These are phyloP conservation scores for Ophion ventricosus DNA, from an alignment of 2,888 invertebrate species.

Conservation along the genomic window DNA sequence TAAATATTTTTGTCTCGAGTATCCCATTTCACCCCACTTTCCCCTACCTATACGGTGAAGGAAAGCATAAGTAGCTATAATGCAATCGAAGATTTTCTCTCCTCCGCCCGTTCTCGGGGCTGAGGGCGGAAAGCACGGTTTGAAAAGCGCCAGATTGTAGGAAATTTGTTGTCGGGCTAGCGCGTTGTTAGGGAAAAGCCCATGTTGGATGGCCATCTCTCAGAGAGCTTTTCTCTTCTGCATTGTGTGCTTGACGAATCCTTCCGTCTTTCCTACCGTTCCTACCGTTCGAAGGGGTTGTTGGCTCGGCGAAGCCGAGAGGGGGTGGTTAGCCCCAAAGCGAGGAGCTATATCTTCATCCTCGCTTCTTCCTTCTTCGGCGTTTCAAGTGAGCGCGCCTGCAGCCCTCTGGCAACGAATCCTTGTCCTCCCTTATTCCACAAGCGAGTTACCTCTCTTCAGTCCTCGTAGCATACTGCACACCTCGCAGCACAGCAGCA, in stretches of 20 bases:
- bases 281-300: background rate
- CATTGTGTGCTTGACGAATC: constrained; percentile 10
- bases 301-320: background rate
- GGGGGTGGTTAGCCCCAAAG: constrained; percentile 17
- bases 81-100: constrained; percentile 4
- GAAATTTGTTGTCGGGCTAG: constrained; percentile 1
- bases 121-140: background rate
- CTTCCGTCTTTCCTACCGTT: constrained; percentile 30
- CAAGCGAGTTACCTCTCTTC: constrained; percentile 12
- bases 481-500: background rate
- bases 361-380: constrained; percentile 24
- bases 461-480: constrained; percentile 25
- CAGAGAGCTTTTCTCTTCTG: constrained; percentile 21
- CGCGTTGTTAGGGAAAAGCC: background rate
- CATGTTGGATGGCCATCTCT: constrained; percentile 14
- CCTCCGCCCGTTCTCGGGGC: too few relatives aligned
- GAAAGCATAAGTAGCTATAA: background rate
- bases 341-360: constrained; percentile 16
- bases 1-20: too few relatives aligned
- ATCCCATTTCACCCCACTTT: too few relatives aligned
- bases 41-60: too few relatives aligned
- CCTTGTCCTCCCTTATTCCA: constrained; percentile 1
- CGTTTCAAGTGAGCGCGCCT: background rate
- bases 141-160: background rate
- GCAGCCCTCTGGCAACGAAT: constrained; percentile 36